Evolutionary conservation across 2,888 invertebrate species (phyloP), one percentile per base, ranked within the genome.

Genomic region (Cheilosia impressa): DNA sequence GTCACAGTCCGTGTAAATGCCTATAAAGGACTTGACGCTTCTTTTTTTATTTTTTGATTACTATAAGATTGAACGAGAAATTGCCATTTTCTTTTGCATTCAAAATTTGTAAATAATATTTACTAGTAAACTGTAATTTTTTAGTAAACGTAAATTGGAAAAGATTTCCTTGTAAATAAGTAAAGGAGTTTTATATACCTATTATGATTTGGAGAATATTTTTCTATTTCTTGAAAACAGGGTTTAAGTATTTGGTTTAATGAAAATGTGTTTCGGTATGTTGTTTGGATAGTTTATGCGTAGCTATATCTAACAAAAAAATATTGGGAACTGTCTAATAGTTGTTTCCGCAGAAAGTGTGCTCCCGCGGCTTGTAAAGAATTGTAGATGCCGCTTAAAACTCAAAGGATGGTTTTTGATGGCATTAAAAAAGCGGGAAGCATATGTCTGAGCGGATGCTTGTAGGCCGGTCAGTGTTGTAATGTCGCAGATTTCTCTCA

Each of bases 21-120:
- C 69, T 65, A 38, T n/a, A 63, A 43, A 45, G 65, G 80, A 80
- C 69, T 57, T 52, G 50, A 19, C 10, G n/a, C 9, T 69, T 78
- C 60, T 43, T 47, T 55, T 38, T 41, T n/a, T n/a, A n/a, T n/a
- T 41, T 24, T 38, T 38, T 3, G 4, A 31, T 38, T 13, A 38
- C 13, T 17, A 43, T 65, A 72, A 43, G 78, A 83, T 79, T 73
- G 73, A 83, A 79, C 60, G 79, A 79, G 83, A 83, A 63, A 41
- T 77, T 77, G 50, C 65, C 47, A 65, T 66, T 80, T 80, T 80
- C 45, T 65, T 80, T 79, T 84, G 79, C 73, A 80, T 73, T 55
- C 66, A 79, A 62, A 81, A 52, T 62, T 24, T 38, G 82, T 78
- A 78, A 78, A 83, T 78, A 79, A 75, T 79, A 69, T 55, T 65